Percentiles rank a stretch among this genome's conserved stretches.
These are phyloP conservation scores for Triops longicaudatus DNA, from an alignment of 1,140 invertebrate genomes.

Conservation along the genomic window DNA sequence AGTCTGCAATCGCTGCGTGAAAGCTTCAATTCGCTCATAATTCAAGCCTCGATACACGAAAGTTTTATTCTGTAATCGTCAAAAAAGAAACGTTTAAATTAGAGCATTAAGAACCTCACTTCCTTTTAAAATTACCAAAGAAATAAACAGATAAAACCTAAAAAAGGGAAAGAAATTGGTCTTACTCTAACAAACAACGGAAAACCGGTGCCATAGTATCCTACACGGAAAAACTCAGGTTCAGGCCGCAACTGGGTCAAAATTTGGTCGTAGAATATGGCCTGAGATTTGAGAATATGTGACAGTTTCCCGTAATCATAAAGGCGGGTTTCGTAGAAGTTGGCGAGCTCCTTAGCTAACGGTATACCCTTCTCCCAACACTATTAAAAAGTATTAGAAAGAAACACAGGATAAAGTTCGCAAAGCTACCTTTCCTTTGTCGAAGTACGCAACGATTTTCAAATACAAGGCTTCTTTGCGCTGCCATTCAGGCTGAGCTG, in stretches of 20 bases:
- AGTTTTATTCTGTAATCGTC: slow-evolving; percentile 71
- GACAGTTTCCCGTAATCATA: slow-evolving; percentile 87
- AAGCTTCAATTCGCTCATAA: slow-evolving; percentile 89
- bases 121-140: slow-evolving; percentile 22
- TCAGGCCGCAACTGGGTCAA: slow-evolving; percentile 75
- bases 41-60: slow-evolving; percentile 94
- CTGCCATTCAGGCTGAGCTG: slow-evolving; percentile 70
- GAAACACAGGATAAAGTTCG: slow-evolving; percentile 20
- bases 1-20: slow-evolving; percentile 83
- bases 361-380: slow-evolving; percentile 90
- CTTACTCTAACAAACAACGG: slow-evolving; percentile 86
- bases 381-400: slow-evolving; percentile 23
- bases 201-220: slow-evolving; percentile 88
- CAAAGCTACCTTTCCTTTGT: slow-evolving; percentile 71
- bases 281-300: slow-evolving; percentile 71
- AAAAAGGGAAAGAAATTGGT: slow-evolving; percentile 29
- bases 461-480: slow-evolving; percentile 88
- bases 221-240: slow-evolving; percentile 93
- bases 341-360: slow-evolving; percentile 80
- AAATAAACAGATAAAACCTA: slow-evolving; percentile 10
- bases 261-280: slow-evolving; percentile 85
- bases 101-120: slow-evolving; percentile 21
- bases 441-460: slow-evolving; percentile 87
- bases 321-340: slow-evolving; percentile 75
- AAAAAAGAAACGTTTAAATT: slow-evolving; percentile 20